Base-by-base conservation (phyloP, 2,888 invertebrate species). In the Drosophila siamana region DNA sequence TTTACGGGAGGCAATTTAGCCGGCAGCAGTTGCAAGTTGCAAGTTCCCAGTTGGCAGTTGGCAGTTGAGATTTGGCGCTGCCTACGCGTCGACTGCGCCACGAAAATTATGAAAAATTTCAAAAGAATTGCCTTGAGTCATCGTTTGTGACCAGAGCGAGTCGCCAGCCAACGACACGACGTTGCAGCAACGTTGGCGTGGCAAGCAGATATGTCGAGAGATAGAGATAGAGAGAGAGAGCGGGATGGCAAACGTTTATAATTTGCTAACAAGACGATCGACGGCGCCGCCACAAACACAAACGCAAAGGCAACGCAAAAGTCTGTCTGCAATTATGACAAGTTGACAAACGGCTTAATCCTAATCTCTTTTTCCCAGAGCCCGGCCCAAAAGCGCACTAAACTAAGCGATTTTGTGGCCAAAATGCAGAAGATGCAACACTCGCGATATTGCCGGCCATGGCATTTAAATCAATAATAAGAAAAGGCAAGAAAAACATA, bases 311-410 rank as follows among this genome's bases (percentile, higher is more conserved):
- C 47, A 57, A 40, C 16, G 28, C 15, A 6, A 40, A 13, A 15
- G 40, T 19, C 38, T 54, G 80, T 73, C 80, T 83, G 79, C 83
- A 85, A 82, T 85, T 85, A 85, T 85, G 85, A 85, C 85, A 89
- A 85, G 88, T 85, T 85, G 85, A 87, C 85, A 85, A 85, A 85
- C 85, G 88, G 86, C 85, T 85, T 85, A 85, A 85, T 85, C 85
- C 88, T 85, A 89, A 85, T 89, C 85, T 87, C 77, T 67, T 71
- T 71, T 72, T 80, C 62, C 76, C 70, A 73, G 65, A 46, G 51
- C 44, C 59, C 54, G 48, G 43, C 48, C 54, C 30, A 28, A 40
- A 30, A 19, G n/a, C 30, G 36, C 30, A 24, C 40, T 79, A 80
- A 80, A 80, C 74, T 61, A 47, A 51, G 40, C 61, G 56, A 67